Percentiles rank a stretch among this genome's conserved stretches.
Evolutionary conservation across 2,888 invertebrate genomes (phyloP).

Genomic region (Unio delphinus): DNA sequence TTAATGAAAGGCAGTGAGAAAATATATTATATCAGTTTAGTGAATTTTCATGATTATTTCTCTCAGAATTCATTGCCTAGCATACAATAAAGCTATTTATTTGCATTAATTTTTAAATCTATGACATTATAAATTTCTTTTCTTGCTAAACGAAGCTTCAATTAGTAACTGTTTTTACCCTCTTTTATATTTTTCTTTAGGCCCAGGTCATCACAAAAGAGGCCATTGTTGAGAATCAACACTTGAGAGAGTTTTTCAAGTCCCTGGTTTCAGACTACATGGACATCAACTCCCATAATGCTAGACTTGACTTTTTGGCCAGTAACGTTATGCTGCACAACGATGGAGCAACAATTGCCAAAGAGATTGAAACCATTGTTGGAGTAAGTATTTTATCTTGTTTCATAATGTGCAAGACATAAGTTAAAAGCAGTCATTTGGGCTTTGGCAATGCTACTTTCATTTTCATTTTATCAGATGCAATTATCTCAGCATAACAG

Average conservation of each 20-base stretch:
- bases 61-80: too few species aligned
- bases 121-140: too few species aligned
- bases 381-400: conserved; percentile 32
- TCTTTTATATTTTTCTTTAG: conserved; percentile 9
- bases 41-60: too few species aligned
- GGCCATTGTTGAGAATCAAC: conserved; percentile 52
- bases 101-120: too few species aligned
- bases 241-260: conserved; percentile 65
- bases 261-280: conserved; percentile 57
- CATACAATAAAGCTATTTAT: too few species aligned
- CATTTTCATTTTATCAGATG: too few species aligned
- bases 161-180: background rate
- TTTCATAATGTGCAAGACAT: background rate
- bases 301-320: conserved; percentile 63
- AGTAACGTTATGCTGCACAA: conserved; percentile 53
- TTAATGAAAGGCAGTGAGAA: too few species aligned
- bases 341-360: conserved; percentile 51
- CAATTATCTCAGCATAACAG: too few species aligned
- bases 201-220: conserved; percentile 62
- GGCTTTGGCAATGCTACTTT: too few species aligned
- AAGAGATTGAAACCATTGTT: conserved; percentile 50
- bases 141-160: too few species aligned
- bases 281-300: conserved; percentile 37
- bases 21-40: too few species aligned
- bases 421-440: background rate